Conservation (phyloP, 2,888 invertebrate species). For the Hypolimnas misippus region DNA sequence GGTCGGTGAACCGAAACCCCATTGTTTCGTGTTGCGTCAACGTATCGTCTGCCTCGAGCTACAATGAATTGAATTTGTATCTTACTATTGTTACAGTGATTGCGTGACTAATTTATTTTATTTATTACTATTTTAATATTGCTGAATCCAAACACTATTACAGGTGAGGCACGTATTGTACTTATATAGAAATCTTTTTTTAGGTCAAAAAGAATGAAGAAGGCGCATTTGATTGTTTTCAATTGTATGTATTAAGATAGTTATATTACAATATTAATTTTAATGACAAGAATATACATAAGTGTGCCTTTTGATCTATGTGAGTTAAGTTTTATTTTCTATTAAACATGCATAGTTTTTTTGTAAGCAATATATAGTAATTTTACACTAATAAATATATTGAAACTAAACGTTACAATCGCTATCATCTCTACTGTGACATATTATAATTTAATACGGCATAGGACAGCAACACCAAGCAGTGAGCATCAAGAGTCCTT, state of each 20-base stretch:
- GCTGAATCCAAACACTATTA: constrained; percentile 47
- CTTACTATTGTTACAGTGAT: constrained; percentile 69
- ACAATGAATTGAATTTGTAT: constrained; percentile 76
- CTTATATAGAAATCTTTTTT: constrained; percentile 3
- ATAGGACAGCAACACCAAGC: constrained; percentile 1
- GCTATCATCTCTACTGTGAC: background rate
- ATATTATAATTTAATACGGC: background rate
- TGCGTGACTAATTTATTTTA: constrained; percentile 67
- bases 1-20: constrained; percentile 78
- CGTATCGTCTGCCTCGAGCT: constrained; percentile 74
- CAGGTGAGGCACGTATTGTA: constrained; percentile 38
- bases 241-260: no score
- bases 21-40: constrained; percentile 81
- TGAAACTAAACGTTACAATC: background rate
- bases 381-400: no score
- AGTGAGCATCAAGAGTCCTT: constrained; percentile 56
- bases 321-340: no score
- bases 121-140: constrained; percentile 53
- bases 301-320: no score
- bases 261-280: no score
- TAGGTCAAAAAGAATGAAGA: no score
- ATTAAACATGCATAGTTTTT: no score
- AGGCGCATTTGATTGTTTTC: no score
- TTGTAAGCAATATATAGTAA: no score
- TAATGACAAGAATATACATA: no score